Base-by-base conservation (phyloP, 1,140 invertebrate genomes). In the Reticulitermes speratus region DNA sequence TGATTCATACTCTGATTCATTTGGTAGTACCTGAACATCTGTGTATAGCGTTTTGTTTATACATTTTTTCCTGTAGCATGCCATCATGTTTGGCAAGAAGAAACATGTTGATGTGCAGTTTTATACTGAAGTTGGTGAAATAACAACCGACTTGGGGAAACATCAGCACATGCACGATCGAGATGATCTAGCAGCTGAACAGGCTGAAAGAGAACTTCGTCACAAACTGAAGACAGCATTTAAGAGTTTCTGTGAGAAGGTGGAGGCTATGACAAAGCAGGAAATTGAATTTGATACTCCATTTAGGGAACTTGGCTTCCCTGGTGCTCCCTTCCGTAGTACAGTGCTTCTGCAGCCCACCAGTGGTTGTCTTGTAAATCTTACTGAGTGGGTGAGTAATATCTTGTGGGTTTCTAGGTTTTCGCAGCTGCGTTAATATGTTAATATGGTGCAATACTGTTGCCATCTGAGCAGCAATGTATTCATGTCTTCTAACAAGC, bases 121-220 rank as follows among this genome's bases (percentile, higher is more conserved):
- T 92, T 99, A 99, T 91, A 99, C 99, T 0, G 99, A 99, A 92
- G 99, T 99, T 85, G 99, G 99, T 89, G 99, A 99, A 92, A 99
- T 99, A 81, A 99, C 98, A 0, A 99, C 99, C 3, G 99, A 99
- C 94, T 92, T 99, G 86, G 99, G 98, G 75, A 99, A 99, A 91
- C 98, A 99, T 92, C 98, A 99, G 90, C 98, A 99, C 90, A 99
- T 99, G 98, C 98, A 99, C 90, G 99, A 99, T 91, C 93, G 98
- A 82, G 99, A 99, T 92, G 99, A 99, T 94, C 93, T 99, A 82
- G 98, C 98, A 11, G 98, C 98, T 30, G 99, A 99, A 92, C 98
- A 99, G 92, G 97, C 98, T 82, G 99, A 99, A 92, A 92, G 99
- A 87, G 99, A 99, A 90, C 92, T 99, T 86, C 92, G 99, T 44